Evolutionary conservation across 1,140 invertebrate species (phyloP).

Genomic region (Drosophila repleta): DNA sequence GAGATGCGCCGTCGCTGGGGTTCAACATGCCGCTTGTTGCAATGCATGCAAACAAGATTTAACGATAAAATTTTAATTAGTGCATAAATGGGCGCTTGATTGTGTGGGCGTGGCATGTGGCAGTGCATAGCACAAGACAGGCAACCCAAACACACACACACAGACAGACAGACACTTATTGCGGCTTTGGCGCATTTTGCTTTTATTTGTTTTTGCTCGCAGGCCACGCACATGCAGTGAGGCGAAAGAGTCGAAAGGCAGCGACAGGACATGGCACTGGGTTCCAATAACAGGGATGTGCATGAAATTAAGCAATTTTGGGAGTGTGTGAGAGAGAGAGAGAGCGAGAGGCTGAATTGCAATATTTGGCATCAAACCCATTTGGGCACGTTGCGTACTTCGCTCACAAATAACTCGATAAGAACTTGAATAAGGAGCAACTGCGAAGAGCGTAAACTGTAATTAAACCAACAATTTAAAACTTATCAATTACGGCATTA

Average conservation of each 20-base stretch:
- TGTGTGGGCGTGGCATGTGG: slow-evolving; percentile 77
- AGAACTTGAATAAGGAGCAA: background rate
- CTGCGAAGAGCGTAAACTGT: background rate
- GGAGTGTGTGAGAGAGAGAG: slow-evolving; percentile 4
- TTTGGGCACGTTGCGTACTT: slow-evolving; percentile 29
- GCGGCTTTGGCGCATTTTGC: slow-evolving; percentile 71
- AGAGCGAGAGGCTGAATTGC: background rate
- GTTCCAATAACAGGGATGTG: slow-evolving; percentile 17
- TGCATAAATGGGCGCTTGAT: slow-evolving; percentile 81
- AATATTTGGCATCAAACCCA: slow-evolving; percentile 36
- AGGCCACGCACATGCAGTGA: slow-evolving; percentile 31
- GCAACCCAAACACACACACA: slow-evolving; percentile 33
- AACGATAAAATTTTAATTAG: slow-evolving; percentile 83
- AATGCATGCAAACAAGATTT: slow-evolving; percentile 82
- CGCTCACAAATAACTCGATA: slow-evolving; percentile 18
- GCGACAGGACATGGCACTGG: background rate
- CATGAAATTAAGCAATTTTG: slow-evolving; percentile 55
- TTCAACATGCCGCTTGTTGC: slow-evolving; percentile 64
- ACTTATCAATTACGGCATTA: background rate
- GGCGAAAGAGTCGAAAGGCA: background rate
- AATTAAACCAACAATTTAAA: background rate
- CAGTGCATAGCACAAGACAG: slow-evolving; percentile 51
- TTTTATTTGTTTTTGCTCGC: slow-evolving; percentile 67
- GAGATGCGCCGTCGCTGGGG: slow-evolving; percentile 20
- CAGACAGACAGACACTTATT: slow-evolving; percentile 46